Conservation (phyloP, 2,113 vertebrate species). For the Steatornis caripensis region DNA sequence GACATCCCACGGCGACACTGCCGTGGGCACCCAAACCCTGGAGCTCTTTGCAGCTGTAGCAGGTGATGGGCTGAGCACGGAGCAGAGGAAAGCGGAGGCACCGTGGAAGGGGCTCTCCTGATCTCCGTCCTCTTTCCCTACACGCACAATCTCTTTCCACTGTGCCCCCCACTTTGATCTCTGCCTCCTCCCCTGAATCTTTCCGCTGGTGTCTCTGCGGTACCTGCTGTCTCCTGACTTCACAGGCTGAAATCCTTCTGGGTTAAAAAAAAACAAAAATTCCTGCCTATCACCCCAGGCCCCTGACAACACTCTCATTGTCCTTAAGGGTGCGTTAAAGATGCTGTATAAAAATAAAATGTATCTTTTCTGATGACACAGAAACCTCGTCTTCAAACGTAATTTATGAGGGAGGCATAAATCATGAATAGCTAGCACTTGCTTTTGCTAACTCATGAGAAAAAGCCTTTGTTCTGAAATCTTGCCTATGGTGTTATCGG, state of each 20-base stretch:
- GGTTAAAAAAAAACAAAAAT: neutral
- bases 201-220: neutral
- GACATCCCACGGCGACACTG: neutral
- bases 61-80: neutral
- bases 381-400: neutral
- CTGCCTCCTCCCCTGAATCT: neutral
- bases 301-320: constrained; percentile 15
- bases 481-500: neutral
- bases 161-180: neutral
- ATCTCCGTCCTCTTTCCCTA: neutral
- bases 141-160: neutral
- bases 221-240: neutral
- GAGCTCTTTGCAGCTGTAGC: neutral
- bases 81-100: neutral
- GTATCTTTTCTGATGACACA: constrained; percentile 40
- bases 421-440: neutral
- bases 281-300: neutral
- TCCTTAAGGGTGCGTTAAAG: constrained; percentile 38
- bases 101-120: neutral
- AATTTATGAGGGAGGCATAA: constrained; percentile 34
- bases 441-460: constrained; percentile 61
- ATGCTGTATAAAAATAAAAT: constrained; percentile 52
- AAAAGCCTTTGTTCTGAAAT: constrained; percentile 48
- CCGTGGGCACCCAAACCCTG: fast-evolving
- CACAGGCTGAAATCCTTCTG: neutral